Percentiles rank a stretch among this genome's conserved stretches.
Evolutionary conservation across 2,888 invertebrate species (phyloP).

Genomic region (Cataglyphis rosenhaueri): DNA sequence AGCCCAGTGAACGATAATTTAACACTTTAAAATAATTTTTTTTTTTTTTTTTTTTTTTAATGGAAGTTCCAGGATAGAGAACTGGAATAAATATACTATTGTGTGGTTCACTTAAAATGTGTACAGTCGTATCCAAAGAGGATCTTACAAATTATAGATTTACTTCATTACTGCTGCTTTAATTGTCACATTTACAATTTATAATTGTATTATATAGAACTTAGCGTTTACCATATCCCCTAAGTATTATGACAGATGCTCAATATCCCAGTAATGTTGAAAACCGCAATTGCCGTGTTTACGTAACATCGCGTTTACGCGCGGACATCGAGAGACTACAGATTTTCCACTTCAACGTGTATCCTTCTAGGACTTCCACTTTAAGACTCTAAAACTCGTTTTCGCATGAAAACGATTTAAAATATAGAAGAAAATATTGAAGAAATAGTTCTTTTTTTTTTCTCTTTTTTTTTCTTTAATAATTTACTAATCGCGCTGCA

Average conservation of each 20-base stretch:
- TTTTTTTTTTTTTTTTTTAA: not conserved
- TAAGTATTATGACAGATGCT: not conserved
- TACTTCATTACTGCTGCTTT: not conserved
- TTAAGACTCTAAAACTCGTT: not conserved
- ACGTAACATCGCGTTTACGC: not conserved
- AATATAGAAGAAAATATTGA: not conserved
- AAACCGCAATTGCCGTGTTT: constrained; percentile 13
- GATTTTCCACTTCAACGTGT: not conserved
- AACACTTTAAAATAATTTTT: not conserved
- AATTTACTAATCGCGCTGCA: not conserved
- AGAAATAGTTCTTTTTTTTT: not conserved
- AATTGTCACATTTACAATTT: constrained; percentile 1
- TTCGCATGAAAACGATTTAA: not conserved
- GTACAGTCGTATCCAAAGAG: not conserved
- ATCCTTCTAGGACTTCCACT: not conserved
- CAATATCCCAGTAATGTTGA: constrained; percentile 13
- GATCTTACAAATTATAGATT: not conserved
- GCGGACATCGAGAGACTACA: constrained; percentile 14
- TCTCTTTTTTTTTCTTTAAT: not conserved
- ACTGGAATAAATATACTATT: not conserved
- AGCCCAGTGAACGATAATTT: not conserved
- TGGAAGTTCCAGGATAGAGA: not conserved
- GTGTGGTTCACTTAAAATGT: not conserved
- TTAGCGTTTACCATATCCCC: constrained; percentile 16
- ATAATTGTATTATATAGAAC: not conserved